Percentiles rank a stretch among this genome's conserved stretches.
Evolutionary conservation across 1,140 invertebrate genomes (phyloP).

Genomic region (Trigoniulus corallinus): DNA sequence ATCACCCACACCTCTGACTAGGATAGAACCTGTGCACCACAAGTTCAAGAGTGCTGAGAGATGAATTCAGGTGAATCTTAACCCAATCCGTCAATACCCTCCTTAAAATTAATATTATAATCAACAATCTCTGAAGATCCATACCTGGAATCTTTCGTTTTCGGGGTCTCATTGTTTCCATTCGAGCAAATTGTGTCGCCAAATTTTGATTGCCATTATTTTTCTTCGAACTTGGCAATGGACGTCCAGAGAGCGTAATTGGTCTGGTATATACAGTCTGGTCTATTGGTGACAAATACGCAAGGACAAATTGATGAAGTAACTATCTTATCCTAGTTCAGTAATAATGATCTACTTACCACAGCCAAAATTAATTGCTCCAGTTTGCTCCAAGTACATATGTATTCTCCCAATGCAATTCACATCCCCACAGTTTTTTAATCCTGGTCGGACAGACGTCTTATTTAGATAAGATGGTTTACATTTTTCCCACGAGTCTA

Average conservation of each 20-base stretch:
- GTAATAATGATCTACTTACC: slow-evolving; percentile 23
- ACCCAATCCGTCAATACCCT: no score
- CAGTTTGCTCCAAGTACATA: slow-evolving; percentile 40
- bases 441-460: slow-evolving; percentile 35
- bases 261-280: neutral
- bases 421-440: slow-evolving; percentile 44
- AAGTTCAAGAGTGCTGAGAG: no score
- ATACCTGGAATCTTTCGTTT: neutral
- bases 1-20: no score
- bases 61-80: no score
- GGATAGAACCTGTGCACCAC: no score
- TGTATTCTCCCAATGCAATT: slow-evolving; percentile 43
- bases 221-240: neutral
- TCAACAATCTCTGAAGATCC: neutral
- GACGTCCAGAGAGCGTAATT: neutral
- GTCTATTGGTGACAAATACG: neutral
- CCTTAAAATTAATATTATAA: no score
- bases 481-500: slow-evolving; percentile 34
- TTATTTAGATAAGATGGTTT: slow-evolving; percentile 42
- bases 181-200: neutral
- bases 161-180: neutral
- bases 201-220: neutral
- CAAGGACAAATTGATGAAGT: neutral
- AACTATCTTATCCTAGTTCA: neutral
- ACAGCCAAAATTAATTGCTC: slow-evolving; percentile 46